Evolutionary conservation across 2,113 vertebrate species (phyloP).

Genomic region (Apus apus): DNA sequence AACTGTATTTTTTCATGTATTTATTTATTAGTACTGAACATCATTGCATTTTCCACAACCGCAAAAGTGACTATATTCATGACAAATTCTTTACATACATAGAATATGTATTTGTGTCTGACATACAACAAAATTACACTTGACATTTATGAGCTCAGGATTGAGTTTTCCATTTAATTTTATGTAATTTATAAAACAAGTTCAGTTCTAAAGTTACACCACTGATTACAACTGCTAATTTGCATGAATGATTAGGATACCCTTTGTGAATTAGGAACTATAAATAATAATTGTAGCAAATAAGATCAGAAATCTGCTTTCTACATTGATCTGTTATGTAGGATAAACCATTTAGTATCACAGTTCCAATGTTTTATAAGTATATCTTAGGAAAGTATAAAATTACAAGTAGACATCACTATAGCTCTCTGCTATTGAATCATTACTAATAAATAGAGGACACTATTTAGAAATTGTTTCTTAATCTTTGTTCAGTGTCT

Average conservation of each 20-base stretch:
- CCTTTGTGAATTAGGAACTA: background rate
- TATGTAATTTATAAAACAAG: background rate
- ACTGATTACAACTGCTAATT: slow-evolving; percentile 6
- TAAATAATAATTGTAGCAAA: background rate
- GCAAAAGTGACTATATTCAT: background rate
- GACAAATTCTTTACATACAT: background rate
- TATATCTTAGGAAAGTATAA: background rate
- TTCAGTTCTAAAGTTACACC: background rate
- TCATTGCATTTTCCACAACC: background rate
- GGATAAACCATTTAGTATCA: background rate
- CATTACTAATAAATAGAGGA: background rate
- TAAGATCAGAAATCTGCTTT: background rate
- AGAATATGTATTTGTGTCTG: background rate
- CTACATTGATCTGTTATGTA: background rate
- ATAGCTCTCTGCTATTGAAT: background rate
- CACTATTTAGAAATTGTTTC: background rate
- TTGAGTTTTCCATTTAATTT: background rate
- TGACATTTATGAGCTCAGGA: slow-evolving; percentile 18
- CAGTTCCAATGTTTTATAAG: background rate
- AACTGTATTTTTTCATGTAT: slow-evolving; percentile 30
- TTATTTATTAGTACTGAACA: slow-evolving; percentile 24
- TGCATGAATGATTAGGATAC: background rate
- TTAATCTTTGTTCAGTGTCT: background rate
- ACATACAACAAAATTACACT: background rate
- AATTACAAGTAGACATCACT: background rate